phyloP scores from a whole-genome alignment of 2,797 vertebrate species.

The Calcarius lapponicus region DNA sequence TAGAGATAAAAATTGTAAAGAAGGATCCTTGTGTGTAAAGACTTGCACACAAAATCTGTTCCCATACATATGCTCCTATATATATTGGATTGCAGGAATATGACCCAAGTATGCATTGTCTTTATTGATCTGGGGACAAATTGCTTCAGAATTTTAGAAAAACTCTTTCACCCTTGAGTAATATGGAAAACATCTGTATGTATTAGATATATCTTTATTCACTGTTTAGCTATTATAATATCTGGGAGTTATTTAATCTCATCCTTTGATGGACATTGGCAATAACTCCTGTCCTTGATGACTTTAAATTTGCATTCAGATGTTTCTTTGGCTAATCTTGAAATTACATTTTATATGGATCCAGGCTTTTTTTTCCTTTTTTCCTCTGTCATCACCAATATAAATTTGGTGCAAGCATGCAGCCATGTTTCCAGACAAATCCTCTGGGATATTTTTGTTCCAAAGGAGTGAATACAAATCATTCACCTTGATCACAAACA shows the following conservation, averaged over 20 bases:
- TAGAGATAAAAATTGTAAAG: neutral
- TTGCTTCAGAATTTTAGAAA: neutral
- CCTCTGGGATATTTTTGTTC: neutral
- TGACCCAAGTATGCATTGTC: neutral
- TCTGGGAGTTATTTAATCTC: neutral
- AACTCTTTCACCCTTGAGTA: neutral
- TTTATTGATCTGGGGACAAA: neutral
- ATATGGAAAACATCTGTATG: neutral
- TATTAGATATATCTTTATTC: neutral
- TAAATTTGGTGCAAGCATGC: neutral
- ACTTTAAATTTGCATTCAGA: neutral
- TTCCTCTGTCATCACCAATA: neutral
- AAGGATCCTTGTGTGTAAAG: neutral
- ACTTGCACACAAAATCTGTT: neutral
- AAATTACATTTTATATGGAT: neutral
- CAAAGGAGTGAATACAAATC: neutral
- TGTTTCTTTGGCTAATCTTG: neutral
- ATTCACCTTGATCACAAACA: rapidly evolving
- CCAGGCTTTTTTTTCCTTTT: neutral
- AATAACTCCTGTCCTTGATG: neutral
- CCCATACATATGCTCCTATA: rapidly evolving
- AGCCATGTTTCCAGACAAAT: neutral
- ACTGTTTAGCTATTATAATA: neutral
- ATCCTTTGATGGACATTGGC: neutral
- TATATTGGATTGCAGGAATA: neutral